A percentile compares a stretch with the other conserved stretches of the same genome.
phyloP scores from a whole-genome alignment of 1,140 invertebrate species.

The Drosophila albomicans region DNA sequence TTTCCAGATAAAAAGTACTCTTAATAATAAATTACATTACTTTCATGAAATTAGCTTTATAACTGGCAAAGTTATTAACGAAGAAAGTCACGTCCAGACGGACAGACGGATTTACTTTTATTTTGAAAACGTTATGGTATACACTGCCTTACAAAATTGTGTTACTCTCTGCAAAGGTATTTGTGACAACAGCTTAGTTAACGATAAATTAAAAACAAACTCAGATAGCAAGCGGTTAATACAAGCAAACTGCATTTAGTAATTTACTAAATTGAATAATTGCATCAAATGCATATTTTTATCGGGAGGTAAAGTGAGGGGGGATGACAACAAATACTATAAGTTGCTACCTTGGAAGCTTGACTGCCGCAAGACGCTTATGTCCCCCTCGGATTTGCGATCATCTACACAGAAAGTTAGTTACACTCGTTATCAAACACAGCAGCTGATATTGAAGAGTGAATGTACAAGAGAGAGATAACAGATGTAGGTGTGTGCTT shows the following conservation, averaged over 20 bases:
- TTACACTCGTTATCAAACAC: conserved; percentile 50
- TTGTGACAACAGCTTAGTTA: too few relatives aligned
- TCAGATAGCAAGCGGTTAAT: conserved; percentile 13
- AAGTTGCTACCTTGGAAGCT: conserved; percentile 80
- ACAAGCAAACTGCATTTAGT: conserved; percentile 34
- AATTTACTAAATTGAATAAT: neutral
- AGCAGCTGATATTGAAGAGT: conserved; percentile 28
- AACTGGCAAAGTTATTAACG: too few relatives aligned
- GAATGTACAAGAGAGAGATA: conserved; percentile 33
- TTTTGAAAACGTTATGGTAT: too few relatives aligned
- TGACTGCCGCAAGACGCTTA: conserved; percentile 73
- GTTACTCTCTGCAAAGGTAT: neutral
- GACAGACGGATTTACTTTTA: too few relatives aligned
- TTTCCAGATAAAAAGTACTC: too few relatives aligned
- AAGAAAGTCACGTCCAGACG: too few relatives aligned
- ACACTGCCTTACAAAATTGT: too few relatives aligned
- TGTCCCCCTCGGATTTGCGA: conserved; percentile 81
- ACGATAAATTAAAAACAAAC: neutral
- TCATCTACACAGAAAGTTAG: conserved; percentile 77
- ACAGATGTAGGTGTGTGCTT: conserved; percentile 55
- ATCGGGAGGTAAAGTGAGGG: conserved; percentile 1
- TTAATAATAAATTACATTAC: too few relatives aligned
- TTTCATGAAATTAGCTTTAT: too few relatives aligned
- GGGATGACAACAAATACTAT: conserved; percentile 8
- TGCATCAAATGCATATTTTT: conserved; percentile 6